Percentiles rank a stretch among this genome's conserved stretches.
phyloP scores from a whole-genome alignment of 1,140 invertebrate species.

The Drosophila kepulauana region DNA sequence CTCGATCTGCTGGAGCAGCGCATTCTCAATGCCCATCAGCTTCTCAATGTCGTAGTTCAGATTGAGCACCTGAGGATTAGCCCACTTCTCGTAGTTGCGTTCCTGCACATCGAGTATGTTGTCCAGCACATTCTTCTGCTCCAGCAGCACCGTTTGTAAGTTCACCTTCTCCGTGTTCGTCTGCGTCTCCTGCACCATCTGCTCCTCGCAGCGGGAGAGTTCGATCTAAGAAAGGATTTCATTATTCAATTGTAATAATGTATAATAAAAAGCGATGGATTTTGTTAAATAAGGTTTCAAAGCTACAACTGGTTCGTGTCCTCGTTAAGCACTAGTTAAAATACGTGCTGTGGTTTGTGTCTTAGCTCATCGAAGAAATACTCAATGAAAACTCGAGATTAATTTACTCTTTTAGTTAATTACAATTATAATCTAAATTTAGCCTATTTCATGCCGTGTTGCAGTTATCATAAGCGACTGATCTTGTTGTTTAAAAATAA shows the following conservation, averaged over 20 bases:
- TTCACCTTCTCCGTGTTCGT: slow-evolving; percentile 87
- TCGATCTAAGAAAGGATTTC: slow-evolving; percentile 56
- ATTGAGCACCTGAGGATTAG: slow-evolving; percentile 64
- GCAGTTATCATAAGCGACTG: no score
- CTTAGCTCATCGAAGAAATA: no score
- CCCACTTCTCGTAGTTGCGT: slow-evolving; percentile 78
- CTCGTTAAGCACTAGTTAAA: not conserved
- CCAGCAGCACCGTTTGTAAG: slow-evolving; percentile 86
- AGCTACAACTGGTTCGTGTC: no score
- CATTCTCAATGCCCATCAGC: slow-evolving; percentile 73
- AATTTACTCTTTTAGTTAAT: no score
- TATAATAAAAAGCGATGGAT: no score
- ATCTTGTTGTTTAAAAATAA: no score
- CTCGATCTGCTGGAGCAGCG: slow-evolving; percentile 84
- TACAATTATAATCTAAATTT: no score
- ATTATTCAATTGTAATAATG: no score
- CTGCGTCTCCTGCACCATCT: slow-evolving; percentile 82
- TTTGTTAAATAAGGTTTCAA: no score
- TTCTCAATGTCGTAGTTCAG: slow-evolving; percentile 84
- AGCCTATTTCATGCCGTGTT: no score
- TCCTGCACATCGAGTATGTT: slow-evolving; percentile 84
- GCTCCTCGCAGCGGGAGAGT: slow-evolving; percentile 80
- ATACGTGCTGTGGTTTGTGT: no score
- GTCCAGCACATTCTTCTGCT: slow-evolving; percentile 86
- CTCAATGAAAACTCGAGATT: no score